These are phyloP conservation scores for Zoanthus gigantus DNA, from an alignment of 92 coral and sea anemone genomes.

Conservation along the genomic window DNA sequence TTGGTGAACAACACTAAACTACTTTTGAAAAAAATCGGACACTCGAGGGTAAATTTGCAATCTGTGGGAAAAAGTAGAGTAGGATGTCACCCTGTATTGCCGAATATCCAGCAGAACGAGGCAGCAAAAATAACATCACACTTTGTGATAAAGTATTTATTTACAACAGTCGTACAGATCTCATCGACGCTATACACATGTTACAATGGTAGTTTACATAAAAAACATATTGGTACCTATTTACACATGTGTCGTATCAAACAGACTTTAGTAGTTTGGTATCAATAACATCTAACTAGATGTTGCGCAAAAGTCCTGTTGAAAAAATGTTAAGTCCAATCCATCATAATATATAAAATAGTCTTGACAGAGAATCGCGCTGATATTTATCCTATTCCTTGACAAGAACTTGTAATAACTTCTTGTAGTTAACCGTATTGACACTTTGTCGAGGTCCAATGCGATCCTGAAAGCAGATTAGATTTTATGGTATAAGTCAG, in stretches of 20 bases:
- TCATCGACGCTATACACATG: not conserved
- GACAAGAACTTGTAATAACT: conserved; percentile 82
- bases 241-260: not conserved
- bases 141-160: not conserved
- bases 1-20: no score
- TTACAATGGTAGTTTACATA: not conserved
- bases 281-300: not conserved
- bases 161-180: not conserved
- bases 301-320: not conserved
- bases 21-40: no score
- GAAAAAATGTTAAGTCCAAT: not conserved
- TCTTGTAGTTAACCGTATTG: conserved; percentile 86
- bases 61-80: no score
- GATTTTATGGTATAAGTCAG: not conserved
- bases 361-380: no score
- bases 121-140: no score
- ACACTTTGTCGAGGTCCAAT: conserved; percentile 87
- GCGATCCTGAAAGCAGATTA: conserved; percentile 75
- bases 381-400: conserved; percentile 44
- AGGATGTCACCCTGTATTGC: no score
- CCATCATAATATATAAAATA: no score
- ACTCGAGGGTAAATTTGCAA: no score
- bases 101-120: no score
- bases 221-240: not conserved
- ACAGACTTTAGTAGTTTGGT: not conserved